Evolutionary conservation across 2,113 vertebrate species (phyloP), one percentile per base, ranked within the genome.

Genomic region (Eurystomus gularis): DNA sequence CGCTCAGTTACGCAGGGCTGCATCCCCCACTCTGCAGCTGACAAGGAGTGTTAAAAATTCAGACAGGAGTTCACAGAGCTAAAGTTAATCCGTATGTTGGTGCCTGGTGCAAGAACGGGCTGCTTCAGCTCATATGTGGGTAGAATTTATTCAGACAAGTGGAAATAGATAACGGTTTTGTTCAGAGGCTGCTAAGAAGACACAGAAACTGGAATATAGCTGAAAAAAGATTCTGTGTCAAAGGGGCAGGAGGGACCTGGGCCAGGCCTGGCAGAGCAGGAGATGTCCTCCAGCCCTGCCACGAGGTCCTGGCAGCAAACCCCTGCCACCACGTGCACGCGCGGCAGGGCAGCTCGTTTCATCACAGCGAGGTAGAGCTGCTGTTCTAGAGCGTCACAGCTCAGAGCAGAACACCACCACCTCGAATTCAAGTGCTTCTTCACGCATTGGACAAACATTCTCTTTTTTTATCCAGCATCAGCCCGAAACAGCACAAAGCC

Each of bases 401-500:
- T 48, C 37, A 2, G 24, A 49, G 17, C 42, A 42, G 33, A 58
- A 52, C 66, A 8, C 3, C 1, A 25, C 19, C 9, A 24, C 75
- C 55, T 40, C 5, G 0, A 7, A 37, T 26, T 12, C 17, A 6
- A 21, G 44, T 7, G 29, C 42, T 25, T 16, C 2, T n/a, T 48
- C 69, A 9, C 0, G 0, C 9, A 28, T 4, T 28, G 55, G 51
- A 54, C 39, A 29, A 33, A 35, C 29, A 7, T 17, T 24, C 23
- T 19, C 3, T 42, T 17, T 55, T 12, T 35, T 33, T 40, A 18
- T 10, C 25, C 3, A 29, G n/a, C 25, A 60, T 18, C 51, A 71
- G 26, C 25, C 82, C 82, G 49, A 57, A 58, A 39, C 42, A 31
- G 37, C 75, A 44, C 35, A 40, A 48, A 60, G 28, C 26, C 10